These are phyloP conservation scores for Percopsis omiscomaycus DNA, from an alignment of 2,797 vertebrate genomes.

Conservation along the genomic window DNA sequence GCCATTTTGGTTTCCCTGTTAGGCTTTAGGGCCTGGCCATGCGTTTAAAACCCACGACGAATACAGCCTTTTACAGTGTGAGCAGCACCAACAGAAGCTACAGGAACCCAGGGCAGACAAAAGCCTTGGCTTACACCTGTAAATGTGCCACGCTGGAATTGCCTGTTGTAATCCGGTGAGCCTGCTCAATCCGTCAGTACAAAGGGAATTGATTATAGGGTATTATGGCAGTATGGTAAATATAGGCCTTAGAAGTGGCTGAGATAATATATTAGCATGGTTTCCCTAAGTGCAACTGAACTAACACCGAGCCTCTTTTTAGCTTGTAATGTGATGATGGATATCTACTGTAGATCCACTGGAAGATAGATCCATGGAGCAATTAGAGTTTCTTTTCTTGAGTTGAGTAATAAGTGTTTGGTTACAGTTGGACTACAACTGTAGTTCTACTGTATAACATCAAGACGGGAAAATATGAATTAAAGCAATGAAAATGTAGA, in stretches of 20 bases:
- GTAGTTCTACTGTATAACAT: too few relatives aligned
- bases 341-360: constrained; percentile 55
- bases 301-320: constrained; percentile 61
- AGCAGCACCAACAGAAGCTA: constrained; percentile 32
- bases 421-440: constrained; percentile 12
- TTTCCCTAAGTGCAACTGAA: constrained; percentile 57
- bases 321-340: constrained; percentile 70
- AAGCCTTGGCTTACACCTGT: constrained; percentile 58
- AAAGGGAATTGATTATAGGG: constrained; percentile 68
- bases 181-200: constrained; percentile 53
- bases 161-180: constrained; percentile 62
- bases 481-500: constrained; percentile 27
- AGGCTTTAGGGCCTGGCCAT: constrained; percentile 30
- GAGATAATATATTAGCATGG: constrained; percentile 55
- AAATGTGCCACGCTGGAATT: constrained; percentile 49
- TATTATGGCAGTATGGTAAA: constrained; percentile 60
- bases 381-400: constrained; percentile 41
- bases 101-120: constrained; percentile 35
- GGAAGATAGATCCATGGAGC: constrained; percentile 22
- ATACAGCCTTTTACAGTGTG: constrained; percentile 42
- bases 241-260: constrained; percentile 61
- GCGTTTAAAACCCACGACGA: constrained; percentile 29
- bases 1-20: constrained; percentile 48
- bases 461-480: constrained; percentile 1
- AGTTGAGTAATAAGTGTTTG: constrained; percentile 57